Base-by-base conservation (phyloP, 2,797 vertebrate species). In the Oophaga sylvatica region DNA sequence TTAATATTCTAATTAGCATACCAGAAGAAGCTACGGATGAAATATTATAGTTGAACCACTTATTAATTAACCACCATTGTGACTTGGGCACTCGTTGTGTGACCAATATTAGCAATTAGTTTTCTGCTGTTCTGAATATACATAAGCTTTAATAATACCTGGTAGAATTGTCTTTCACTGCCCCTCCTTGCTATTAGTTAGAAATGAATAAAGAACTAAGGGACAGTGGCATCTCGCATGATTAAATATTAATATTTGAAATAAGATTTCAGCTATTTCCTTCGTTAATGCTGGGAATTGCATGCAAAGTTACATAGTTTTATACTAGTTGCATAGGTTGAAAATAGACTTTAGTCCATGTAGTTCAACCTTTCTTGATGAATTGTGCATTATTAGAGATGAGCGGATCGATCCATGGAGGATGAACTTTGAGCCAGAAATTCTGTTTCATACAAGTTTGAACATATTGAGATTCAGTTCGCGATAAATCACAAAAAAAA, bases 1-100 rank as follows among this genome's bases (percentile, higher is more conserved):
- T 76, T 26, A 76, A 53, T 76, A 26, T 76, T 11, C 45, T 26
- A 76, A 76, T 76, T 76, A 76, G 53, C 73, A 53, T 26, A 53
- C 45, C 11, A 76, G 45, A 15, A 41, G 48, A 76, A 76, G 53
- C 22, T 22, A 76, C 53, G 12, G 45, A 53, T 76, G 73, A 76
- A 76, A 76, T 76, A 26, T 56, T n/a, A n/a, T 76, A 76, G 48
- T 53, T 76, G 5, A 53, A 1, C 45, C 48, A 26, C 53, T 76
- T 53, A 76, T 53, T 76, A 76, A 76, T 76, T 53, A n/a, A 76
- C 15, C 45, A 76, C 45, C 73, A 16, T 15, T 53, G 73, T 56
- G 73, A 76, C 73, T 76, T 16, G 20, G 22, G 20, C 5, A 1
- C 22, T 76, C 22, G 4, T 45, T 56, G 45, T 56, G 73, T 22